Conservation (phyloP, 2,888 invertebrate genomes). For the Endotricha flammealis region DNA sequence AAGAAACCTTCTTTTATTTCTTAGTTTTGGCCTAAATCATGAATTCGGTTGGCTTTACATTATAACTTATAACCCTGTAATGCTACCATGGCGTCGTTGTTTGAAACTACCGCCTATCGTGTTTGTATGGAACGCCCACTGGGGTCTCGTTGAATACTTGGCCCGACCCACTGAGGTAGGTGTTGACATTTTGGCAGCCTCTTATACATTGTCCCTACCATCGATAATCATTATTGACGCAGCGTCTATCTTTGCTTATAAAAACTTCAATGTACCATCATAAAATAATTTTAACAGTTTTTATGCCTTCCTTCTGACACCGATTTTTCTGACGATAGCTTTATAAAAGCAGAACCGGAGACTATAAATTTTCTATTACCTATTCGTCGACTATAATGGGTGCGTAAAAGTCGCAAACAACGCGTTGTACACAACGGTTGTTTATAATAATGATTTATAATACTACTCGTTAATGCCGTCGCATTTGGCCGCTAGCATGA, state of each 20-base stretch:
- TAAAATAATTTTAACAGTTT: slow-evolving; percentile 21
- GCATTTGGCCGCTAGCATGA: slow-evolving; percentile 29
- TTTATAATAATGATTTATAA: slow-evolving; percentile 34
- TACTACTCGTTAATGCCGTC: slow-evolving; percentile 22
- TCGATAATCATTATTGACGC: slow-evolving; percentile 1
- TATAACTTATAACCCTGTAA: too few species aligned
- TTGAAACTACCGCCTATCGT: slow-evolving; percentile 27
- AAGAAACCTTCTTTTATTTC: too few species aligned
- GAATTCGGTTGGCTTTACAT: too few species aligned
- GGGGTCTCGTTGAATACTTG: slow-evolving; percentile 31
- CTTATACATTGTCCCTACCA: background rate
- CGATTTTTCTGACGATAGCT: slow-evolving; percentile 33
- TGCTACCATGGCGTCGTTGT: slow-evolving; percentile 24
- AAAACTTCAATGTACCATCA: background rate
- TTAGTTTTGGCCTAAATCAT: too few species aligned
- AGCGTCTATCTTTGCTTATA: background rate
- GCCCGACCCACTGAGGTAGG: slow-evolving; percentile 30
- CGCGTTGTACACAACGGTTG: slow-evolving; percentile 27
- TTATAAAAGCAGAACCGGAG: slow-evolving; percentile 45
- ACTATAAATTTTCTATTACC: slow-evolving; percentile 58
- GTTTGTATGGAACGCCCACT: slow-evolving; percentile 41
- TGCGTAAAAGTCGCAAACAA: slow-evolving; percentile 44
- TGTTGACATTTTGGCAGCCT: slow-evolving; percentile 33
- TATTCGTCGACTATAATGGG: slow-evolving; percentile 42
- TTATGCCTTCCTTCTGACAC: slow-evolving; percentile 44